phyloP scores from a whole-genome alignment of 2,113 vertebrate species.

The Chloebia gouldiae region DNA sequence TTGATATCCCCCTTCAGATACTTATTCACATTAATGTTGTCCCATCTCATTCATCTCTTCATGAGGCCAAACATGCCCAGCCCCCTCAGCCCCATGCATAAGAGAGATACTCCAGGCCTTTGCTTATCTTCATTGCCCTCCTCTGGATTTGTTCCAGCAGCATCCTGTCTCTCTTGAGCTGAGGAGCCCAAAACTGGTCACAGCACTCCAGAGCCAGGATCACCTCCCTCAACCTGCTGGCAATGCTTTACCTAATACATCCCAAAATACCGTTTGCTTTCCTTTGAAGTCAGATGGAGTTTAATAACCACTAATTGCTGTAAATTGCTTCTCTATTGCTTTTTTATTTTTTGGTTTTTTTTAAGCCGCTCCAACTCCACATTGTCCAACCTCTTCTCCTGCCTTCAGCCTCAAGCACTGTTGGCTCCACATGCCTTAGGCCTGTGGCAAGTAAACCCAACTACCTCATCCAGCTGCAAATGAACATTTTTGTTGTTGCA shows the following conservation, averaged over 20 bases:
- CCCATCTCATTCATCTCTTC: neutral
- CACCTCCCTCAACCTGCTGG: neutral
- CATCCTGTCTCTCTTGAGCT: neutral
- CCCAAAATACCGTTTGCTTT: neutral
- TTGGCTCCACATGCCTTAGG: neutral
- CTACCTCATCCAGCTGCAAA: neutral
- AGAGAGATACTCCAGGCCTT: no score
- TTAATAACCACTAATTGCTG: neutral
- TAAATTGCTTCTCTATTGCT: neutral
- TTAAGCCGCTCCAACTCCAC: neutral
- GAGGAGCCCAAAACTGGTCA: neutral
- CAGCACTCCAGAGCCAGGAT: neutral
- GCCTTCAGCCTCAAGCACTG: neutral
- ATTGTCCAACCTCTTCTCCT: neutral
- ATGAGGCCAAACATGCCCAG: fast-evolving
- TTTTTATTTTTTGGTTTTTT: neutral
- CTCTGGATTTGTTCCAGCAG: neutral
- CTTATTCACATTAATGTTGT: neutral
- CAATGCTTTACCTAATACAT: neutral
- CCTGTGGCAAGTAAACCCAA: neutral
- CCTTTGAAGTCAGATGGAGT: neutral
- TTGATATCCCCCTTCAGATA: neutral
- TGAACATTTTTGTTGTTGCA: neutral
- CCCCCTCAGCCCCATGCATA: neutral
- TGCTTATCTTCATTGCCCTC: fast-evolving